These are phyloP conservation scores for Eilema depressum DNA, from an alignment of 2,888 invertebrate genomes.

Conservation along the genomic window DNA sequence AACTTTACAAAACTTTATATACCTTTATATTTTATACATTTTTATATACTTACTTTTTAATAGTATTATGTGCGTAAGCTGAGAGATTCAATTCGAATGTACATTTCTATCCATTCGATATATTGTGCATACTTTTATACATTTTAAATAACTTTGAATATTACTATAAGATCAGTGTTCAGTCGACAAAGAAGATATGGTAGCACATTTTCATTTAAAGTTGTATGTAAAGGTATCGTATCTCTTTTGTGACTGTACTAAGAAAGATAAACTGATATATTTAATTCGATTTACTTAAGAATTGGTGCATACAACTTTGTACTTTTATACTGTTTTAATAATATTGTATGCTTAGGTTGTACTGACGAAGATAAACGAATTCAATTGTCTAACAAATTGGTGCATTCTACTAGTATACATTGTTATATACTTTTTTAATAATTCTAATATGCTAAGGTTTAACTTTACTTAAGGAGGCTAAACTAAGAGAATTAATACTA, in stretches of 20 bases:
- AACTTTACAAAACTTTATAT: not conserved
- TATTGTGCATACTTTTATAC: not conserved
- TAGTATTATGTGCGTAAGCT: not conserved
- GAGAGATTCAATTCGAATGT: not conserved
- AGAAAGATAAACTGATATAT: not conserved
- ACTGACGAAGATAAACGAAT: not conserved
- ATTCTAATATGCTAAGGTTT: not conserved
- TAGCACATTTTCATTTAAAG: too few relatives aligned
- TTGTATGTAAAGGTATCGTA: too few relatives aligned
- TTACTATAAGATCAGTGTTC: too few relatives aligned
- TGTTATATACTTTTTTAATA: not conserved
- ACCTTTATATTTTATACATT: not conserved
- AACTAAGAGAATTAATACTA: not conserved
- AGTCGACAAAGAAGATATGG: too few relatives aligned
- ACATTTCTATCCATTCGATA: not conserved
- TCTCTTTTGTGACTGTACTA: too few relatives aligned
- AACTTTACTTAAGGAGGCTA: not conserved
- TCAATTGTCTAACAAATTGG: not conserved
- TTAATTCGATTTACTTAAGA: not conserved
- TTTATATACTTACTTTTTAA: not conserved
- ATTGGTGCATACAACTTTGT: not conserved
- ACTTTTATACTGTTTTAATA: not conserved
- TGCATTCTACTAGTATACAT: not conserved
- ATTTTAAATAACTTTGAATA: too few relatives aligned
- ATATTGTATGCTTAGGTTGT: not conserved